Percentiles rank a stretch among this genome's conserved stretches.
phyloP scores from a whole-genome alignment of 2,888 invertebrate species.

The Euzetes globulus region DNA sequence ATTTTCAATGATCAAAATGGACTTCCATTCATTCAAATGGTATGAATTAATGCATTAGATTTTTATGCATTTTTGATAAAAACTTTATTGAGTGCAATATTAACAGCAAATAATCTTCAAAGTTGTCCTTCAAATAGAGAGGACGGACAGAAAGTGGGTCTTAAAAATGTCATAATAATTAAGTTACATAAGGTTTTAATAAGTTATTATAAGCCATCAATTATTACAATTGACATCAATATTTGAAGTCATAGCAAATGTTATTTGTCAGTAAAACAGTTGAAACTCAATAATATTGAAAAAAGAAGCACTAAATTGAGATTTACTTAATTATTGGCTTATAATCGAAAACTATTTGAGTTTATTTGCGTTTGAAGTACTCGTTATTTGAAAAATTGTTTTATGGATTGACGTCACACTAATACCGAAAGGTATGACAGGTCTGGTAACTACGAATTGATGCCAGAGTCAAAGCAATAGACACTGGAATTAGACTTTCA shows the following conservation, averaged over 20 bases:
- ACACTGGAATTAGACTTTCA: background rate
- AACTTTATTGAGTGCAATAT: too few relatives aligned
- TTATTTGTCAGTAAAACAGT: background rate
- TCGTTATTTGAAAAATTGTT: background rate
- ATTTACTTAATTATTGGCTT: constrained; percentile 16
- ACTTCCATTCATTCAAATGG: too few relatives aligned
- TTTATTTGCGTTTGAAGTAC: background rate
- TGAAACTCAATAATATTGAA: background rate
- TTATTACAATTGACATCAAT: background rate
- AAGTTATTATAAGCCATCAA: background rate
- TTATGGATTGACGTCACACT: constrained; percentile 18
- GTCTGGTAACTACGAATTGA: background rate
- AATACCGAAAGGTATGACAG: constrained; percentile 7
- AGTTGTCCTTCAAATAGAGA: too few relatives aligned
- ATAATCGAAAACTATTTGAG: constrained; percentile 4
- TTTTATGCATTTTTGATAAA: too few relatives aligned
- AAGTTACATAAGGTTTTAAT: background rate
- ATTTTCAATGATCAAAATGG: too few relatives aligned
- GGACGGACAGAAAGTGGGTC: too few relatives aligned
- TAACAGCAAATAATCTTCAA: too few relatives aligned
- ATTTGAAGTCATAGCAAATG: background rate
- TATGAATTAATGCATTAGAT: too few relatives aligned
- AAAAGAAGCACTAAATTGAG: background rate
- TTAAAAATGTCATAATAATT: too few relatives aligned
- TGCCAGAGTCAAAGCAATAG: background rate